phyloP scores from a whole-genome alignment of 2,113 vertebrate genomes.

The Gobiocypris rarus region DNA sequence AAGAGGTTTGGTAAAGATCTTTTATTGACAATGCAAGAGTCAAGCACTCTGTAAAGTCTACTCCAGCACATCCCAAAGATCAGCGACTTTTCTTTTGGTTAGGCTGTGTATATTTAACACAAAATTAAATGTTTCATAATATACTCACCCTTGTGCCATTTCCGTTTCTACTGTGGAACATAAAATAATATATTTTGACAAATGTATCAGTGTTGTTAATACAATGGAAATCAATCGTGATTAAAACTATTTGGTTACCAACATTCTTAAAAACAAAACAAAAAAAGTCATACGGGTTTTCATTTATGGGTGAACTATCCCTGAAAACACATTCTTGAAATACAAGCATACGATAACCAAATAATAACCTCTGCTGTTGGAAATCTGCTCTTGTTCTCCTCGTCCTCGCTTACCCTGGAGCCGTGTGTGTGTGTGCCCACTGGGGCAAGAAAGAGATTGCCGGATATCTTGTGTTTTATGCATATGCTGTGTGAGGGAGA shows the following conservation, averaged over 20 bases:
- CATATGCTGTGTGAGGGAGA: neutral
- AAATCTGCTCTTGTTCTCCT: neutral
- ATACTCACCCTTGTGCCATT: neutral
- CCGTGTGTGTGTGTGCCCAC: neutral
- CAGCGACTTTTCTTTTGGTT: too few relatives aligned
- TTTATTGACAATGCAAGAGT: too few relatives aligned
- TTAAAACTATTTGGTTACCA: neutral
- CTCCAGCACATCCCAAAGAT: too few relatives aligned
- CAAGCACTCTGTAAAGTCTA: too few relatives aligned
- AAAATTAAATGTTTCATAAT: too few relatives aligned
- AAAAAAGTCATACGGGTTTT: neutral
- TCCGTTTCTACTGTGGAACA: neutral
- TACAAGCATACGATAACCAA: neutral
- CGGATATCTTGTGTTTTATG: conserved; percentile 16
- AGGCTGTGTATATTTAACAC: neutral
- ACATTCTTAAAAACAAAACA: neutral
- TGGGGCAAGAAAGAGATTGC: neutral
- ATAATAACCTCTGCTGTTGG: conserved; percentile 17
- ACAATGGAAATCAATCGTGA: neutral
- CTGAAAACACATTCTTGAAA: neutral
- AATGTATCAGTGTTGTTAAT: too few relatives aligned
- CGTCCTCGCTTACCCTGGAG: neutral
- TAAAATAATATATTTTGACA: neutral
- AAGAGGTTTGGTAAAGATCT: too few relatives aligned
- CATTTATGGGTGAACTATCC: neutral